These are phyloP conservation scores for Acanthosoma haemorrhoidale DNA, from an alignment of 2,888 invertebrate genomes.

Conservation along the genomic window DNA sequence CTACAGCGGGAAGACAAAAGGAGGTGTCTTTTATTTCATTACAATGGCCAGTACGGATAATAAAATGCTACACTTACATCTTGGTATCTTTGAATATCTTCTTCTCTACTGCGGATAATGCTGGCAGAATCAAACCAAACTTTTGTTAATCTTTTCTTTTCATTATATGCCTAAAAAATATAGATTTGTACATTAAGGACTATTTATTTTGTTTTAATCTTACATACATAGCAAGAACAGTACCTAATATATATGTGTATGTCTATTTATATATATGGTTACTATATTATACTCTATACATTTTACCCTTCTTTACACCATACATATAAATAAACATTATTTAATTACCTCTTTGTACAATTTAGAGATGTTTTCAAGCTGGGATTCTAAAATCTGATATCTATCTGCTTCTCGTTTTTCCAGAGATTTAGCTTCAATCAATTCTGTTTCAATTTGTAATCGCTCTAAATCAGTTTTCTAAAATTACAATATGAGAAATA, in stretches of 20 bases:
- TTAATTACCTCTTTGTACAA: conserved; percentile 32
- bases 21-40: too few relatives aligned
- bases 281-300: too few relatives aligned
- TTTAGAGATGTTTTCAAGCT: conserved; percentile 29
- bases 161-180: conserved; percentile 48
- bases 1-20: too few relatives aligned
- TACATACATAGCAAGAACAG: too few relatives aligned
- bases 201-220: too few relatives aligned
- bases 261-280: too few relatives aligned
- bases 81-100: conserved; percentile 27
- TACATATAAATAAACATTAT: too few relatives aligned
- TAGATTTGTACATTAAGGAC: neutral
- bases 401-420: conserved; percentile 32
- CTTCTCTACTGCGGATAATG: conserved; percentile 37
- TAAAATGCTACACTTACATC: conserved; percentile 34
- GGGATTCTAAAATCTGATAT: conserved; percentile 24
- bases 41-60: too few relatives aligned
- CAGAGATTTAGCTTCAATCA: conserved; percentile 21
- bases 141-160: conserved; percentile 45
- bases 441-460: conserved; percentile 19
- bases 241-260: too few relatives aligned
- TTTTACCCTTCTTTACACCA: too few relatives aligned
- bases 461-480: conserved; percentile 20
- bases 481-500: neutral
- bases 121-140: conserved; percentile 39